Percentiles rank a stretch among this genome's conserved stretches.
Evolutionary conservation across 2,888 invertebrate species (phyloP).

Genomic region (Trissolcus japonicus): DNA sequence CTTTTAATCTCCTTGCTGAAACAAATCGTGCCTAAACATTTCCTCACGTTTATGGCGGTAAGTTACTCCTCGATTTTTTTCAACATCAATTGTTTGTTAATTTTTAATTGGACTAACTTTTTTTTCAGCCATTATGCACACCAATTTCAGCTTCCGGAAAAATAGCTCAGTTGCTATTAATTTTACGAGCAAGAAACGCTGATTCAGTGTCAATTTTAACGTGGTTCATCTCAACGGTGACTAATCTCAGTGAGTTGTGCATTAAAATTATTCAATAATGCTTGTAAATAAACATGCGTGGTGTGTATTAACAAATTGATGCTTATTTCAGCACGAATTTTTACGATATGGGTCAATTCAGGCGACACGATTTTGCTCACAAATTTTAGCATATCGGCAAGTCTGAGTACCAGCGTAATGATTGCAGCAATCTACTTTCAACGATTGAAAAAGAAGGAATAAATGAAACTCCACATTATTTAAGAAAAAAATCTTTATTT

Average conservation of each 20-base stretch:
- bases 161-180: slow-evolving; percentile 86
- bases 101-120: slow-evolving; percentile 13
- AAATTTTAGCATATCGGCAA: slow-evolving; percentile 85
- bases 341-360: slow-evolving; percentile 88
- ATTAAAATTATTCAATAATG: background rate
- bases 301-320: background rate
- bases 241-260: slow-evolving; percentile 85
- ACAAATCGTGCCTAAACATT: slow-evolving; percentile 76
- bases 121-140: slow-evolving; percentile 77
- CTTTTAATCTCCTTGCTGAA: slow-evolving; percentile 72
- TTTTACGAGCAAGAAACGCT: slow-evolving; percentile 83
- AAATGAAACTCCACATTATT: slow-evolving; percentile 6
- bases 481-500: background rate
- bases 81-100: slow-evolving; percentile 2
- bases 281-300: background rate
- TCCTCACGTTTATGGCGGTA: slow-evolving; percentile 82
- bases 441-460: slow-evolving; percentile 69
- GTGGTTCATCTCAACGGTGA: slow-evolving; percentile 88
- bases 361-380: slow-evolving; percentile 83
- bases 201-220: slow-evolving; percentile 87
- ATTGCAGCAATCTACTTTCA: slow-evolving; percentile 83
- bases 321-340: slow-evolving; percentile 83
- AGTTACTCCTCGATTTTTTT: slow-evolving; percentile 70
- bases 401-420: slow-evolving; percentile 84
- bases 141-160: slow-evolving; percentile 91